Percentiles rank a stretch among this genome's conserved stretches.
Evolutionary conservation across 2,888 invertebrate species (phyloP).

Genomic region (Folsomia candida): DNA sequence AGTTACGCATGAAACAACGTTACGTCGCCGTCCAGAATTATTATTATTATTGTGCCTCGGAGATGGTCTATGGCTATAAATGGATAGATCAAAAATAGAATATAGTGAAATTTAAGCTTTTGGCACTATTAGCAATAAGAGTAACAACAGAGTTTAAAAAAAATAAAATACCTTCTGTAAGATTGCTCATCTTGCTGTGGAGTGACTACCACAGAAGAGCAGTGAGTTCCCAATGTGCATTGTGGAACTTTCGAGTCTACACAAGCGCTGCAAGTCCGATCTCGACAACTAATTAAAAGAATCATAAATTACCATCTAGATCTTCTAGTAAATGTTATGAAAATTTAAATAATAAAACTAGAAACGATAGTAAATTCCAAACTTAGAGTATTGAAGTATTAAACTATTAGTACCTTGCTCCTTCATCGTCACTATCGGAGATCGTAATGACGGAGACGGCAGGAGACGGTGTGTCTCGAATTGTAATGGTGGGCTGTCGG

Average conservation of each 20-base stretch:
- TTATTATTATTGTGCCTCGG: conserved; percentile 45
- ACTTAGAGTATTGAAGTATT: too few relatives aligned
- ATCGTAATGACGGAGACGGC: conserved; percentile 93
- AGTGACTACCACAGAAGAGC: conserved; percentile 52
- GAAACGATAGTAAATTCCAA: too few relatives aligned
- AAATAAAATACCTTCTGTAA: conserved; percentile 50
- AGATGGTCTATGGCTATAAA: conserved; percentile 34
- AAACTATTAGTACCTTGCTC: conserved; percentile 57
- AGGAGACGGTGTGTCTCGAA: conserved; percentile 91
- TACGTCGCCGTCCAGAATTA: conserved; percentile 53
- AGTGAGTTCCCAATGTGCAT: conserved; percentile 50
- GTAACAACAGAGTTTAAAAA: conserved; percentile 9
- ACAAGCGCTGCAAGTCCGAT: conserved; percentile 53
- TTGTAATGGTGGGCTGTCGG: conserved; percentile 84
- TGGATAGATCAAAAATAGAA: conserved; percentile 20
- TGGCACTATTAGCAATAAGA: not conserved
- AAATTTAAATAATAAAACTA: too few relatives aligned
- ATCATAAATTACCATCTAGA: not conserved
- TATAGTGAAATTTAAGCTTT: not conserved
- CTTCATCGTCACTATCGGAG: conserved; percentile 90
- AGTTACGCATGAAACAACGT: conserved; percentile 75
- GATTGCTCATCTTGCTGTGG: conserved; percentile 51
- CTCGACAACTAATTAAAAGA: conserved; percentile 50
- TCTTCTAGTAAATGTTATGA: too few relatives aligned
- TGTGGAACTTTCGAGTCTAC: conserved; percentile 49